Percentiles rank a stretch among this genome's conserved stretches.
Conservation (phyloP, 1,140 invertebrate species). For the Drosophila bifasciata region DNA sequence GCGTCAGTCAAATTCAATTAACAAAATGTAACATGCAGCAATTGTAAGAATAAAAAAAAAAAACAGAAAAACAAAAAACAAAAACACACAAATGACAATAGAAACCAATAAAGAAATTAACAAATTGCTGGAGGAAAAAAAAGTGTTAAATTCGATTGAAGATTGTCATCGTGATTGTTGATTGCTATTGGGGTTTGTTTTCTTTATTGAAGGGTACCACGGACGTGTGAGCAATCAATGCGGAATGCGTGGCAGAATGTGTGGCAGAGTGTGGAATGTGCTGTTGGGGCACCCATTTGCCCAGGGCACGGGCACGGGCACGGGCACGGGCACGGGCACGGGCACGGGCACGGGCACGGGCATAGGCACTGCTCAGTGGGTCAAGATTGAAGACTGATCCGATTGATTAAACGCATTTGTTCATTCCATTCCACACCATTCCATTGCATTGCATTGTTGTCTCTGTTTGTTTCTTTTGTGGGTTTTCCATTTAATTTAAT, state of each 20-base stretch:
- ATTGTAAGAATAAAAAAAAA: slow-evolving; percentile 55
- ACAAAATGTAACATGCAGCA: slow-evolving; percentile 49
- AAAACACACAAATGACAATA: slow-evolving; percentile 63
- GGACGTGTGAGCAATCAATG: slow-evolving; percentile 54
- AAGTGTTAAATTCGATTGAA: slow-evolving; percentile 78
- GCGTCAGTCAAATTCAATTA: slow-evolving; percentile 47
- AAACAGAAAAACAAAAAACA: slow-evolving; percentile 43
- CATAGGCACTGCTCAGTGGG: slow-evolving; percentile 50
- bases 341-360: too few species aligned
- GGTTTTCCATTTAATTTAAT: slow-evolving; percentile 64
- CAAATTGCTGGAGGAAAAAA: slow-evolving; percentile 63
- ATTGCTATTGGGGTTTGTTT: slow-evolving; percentile 7
- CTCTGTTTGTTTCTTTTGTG: slow-evolving; percentile 21
- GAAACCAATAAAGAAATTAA: slow-evolving; percentile 81
- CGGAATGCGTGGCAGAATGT: slow-evolving; percentile 35
- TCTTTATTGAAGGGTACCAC: slow-evolving; percentile 7
- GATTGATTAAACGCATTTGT: slow-evolving; percentile 70
- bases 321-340: too few species aligned
- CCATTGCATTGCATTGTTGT: slow-evolving; percentile 38
- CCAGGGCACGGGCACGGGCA: slow-evolving; percentile 32
- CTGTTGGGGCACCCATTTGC: slow-evolving; percentile 11
- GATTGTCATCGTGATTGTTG: slow-evolving; percentile 65
- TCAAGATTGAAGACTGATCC: slow-evolving; percentile 73
- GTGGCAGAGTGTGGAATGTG: slow-evolving; percentile 2
- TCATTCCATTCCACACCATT: not conserved